Percentiles rank a stretch among this genome's conserved stretches.
Evolutionary conservation across 2,797 vertebrate species (phyloP).

Genomic region (Erethizon dorsatum): DNA sequence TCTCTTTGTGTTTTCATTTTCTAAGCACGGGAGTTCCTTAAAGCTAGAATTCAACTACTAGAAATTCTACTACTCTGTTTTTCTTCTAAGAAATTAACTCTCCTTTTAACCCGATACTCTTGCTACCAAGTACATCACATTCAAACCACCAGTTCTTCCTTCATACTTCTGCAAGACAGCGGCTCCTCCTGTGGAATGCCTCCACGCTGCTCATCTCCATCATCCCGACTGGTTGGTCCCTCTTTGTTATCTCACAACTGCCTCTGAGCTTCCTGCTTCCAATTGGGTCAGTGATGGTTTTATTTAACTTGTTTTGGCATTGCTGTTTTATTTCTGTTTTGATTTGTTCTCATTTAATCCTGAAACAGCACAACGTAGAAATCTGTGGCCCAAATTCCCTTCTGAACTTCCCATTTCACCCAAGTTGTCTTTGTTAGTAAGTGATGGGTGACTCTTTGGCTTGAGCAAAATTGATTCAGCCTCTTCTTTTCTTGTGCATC

Average conservation of each 20-base stretch:
- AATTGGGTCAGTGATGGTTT: background rate
- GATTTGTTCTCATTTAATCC: constrained; percentile 46
- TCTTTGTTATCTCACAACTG: background rate
- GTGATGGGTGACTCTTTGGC: constrained; percentile 39
- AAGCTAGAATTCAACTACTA: background rate
- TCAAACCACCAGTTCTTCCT: background rate
- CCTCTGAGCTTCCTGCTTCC: background rate
- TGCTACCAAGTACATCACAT: background rate
- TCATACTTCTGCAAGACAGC: background rate
- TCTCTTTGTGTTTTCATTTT: background rate
- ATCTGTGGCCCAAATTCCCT: background rate
- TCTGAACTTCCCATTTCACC: background rate
- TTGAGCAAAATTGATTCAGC: constrained; percentile 59
- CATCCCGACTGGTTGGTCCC: no score
- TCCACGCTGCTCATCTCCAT: background rate
- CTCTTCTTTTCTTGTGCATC: constrained; percentile 78
- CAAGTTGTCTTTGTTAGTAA: constrained; percentile 11
- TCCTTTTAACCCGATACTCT: background rate
- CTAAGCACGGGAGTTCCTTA: background rate
- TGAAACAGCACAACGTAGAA: background rate
- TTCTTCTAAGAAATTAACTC: constrained; percentile 1
- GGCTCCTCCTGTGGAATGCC: background rate
- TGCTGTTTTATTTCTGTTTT: constrained; percentile 28
- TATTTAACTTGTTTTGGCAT: constrained; percentile 37
- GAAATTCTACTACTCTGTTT: background rate